Percentiles rank a stretch among this genome's conserved stretches.
phyloP scores from a whole-genome alignment of 2,888 invertebrate species.

The Meandrusa payeni region DNA sequence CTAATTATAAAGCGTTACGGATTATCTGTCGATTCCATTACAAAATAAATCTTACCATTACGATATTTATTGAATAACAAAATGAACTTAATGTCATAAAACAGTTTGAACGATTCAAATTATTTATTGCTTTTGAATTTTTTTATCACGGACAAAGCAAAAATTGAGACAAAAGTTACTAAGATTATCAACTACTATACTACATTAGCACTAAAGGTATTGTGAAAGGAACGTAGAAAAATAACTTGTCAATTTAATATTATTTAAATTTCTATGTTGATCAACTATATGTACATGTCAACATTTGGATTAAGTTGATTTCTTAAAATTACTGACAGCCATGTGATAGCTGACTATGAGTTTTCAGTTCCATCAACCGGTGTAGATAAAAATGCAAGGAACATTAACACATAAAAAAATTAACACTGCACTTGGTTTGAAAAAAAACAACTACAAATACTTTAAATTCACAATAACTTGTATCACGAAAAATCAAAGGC shows the following conservation, averaged over 20 bases:
- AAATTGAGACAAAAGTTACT: slow-evolving; percentile 34
- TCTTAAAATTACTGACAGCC: slow-evolving; percentile 80
- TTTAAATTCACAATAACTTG: too few species aligned
- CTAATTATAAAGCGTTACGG: slow-evolving; percentile 80
- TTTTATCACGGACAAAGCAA: slow-evolving; percentile 35
- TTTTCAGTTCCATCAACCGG: slow-evolving; percentile 62
- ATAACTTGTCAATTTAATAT: slow-evolving; percentile 76
- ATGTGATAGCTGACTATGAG: slow-evolving; percentile 81
- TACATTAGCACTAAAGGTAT: slow-evolving; percentile 50
- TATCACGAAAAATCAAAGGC: too few species aligned
- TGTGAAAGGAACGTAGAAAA: slow-evolving; percentile 76
- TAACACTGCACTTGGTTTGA: too few species aligned
- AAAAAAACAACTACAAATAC: too few species aligned
- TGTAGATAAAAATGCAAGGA: slow-evolving; percentile 65
- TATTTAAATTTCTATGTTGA: slow-evolving; percentile 77
- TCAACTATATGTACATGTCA: slow-evolving; percentile 78
- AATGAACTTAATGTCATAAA: slow-evolving; percentile 22
- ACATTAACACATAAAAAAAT: too few species aligned
- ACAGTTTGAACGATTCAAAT: slow-evolving; percentile 9
- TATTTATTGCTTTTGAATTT: slow-evolving; percentile 24
- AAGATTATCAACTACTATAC: slow-evolving; percentile 34
- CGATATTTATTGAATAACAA: slow-evolving; percentile 33
- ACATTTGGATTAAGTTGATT: slow-evolving; percentile 73
- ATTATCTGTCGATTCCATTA: slow-evolving; percentile 65
- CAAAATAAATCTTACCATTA: slow-evolving; percentile 54